A percentile compares a stretch with the other conserved stretches of the same genome.
These are phyloP conservation scores for Anthonomus grandis DNA, from an alignment of 1,140 invertebrate genomes.

Conservation along the genomic window DNA sequence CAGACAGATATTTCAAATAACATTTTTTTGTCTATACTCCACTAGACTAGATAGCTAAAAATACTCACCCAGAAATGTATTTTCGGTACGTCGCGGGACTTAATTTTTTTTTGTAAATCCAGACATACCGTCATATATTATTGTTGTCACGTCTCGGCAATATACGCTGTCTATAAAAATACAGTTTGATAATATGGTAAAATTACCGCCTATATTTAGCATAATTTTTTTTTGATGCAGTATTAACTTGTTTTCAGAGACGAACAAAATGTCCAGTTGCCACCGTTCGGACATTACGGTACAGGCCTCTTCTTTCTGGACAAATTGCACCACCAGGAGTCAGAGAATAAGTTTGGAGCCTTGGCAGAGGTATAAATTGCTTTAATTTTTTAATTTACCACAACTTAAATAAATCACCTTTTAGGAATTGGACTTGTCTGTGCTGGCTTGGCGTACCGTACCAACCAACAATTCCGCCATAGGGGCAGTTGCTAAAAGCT, in stretches of 20 bases:
- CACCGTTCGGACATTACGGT: slow-evolving; percentile 84
- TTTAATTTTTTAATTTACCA: neutral
- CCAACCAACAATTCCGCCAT: slow-evolving; percentile 82
- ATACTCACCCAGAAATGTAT: no score
- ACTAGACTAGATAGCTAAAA: no score
- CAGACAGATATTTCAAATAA: no score
- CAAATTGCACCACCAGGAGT: slow-evolving; percentile 73
- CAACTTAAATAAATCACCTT: neutral
- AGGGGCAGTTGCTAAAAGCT: slow-evolving; percentile 86
- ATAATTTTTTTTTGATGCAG: no score
- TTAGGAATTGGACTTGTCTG: slow-evolving; percentile 68
- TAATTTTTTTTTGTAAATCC: no score
- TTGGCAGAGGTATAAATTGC: slow-evolving; percentile 59
- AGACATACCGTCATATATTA: no score
- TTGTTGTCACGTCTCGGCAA: no score
- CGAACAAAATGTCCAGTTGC: slow-evolving; percentile 75
- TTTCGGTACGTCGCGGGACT: no score
- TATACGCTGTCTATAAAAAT: no score
- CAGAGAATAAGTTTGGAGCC: slow-evolving; percentile 76
- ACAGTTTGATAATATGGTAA: no score
- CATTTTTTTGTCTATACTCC: no score
- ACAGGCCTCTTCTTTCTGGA: slow-evolving; percentile 95
- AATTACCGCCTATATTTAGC: no score
- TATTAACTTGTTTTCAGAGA: slow-evolving; percentile 62
- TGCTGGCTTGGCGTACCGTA: slow-evolving; percentile 89